phyloP scores from a whole-genome alignment of 2,113 vertebrate species.

The Ceyx cyanopectus region DNA sequence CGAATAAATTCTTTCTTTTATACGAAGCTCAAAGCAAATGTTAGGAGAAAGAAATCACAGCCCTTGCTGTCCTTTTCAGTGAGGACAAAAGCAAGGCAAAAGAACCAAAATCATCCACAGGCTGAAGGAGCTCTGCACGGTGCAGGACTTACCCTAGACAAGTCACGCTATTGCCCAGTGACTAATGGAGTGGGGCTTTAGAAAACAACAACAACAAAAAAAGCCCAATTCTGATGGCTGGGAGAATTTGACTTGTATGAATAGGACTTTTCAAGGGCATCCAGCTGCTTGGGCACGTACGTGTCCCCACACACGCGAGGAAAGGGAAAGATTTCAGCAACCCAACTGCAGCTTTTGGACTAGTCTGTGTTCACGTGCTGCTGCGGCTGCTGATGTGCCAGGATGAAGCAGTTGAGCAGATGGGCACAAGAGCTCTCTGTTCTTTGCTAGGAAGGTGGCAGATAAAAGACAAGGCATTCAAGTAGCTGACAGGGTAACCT shows the following conservation, averaged over 20 bases:
- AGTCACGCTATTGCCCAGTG: neutral
- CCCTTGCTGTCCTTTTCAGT: neutral
- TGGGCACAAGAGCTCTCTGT: conserved; percentile 68
- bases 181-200: neutral
- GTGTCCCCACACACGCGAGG: neutral
- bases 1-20: neutral
- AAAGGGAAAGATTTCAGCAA: conserved; percentile 9
- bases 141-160: neutral
- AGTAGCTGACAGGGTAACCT: conserved; percentile 76
- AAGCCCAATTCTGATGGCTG: neutral
- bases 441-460: conserved; percentile 72
- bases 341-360: neutral
- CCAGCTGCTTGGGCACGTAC: conserved; percentile 23
- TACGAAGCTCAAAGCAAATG: neutral
- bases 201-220: neutral
- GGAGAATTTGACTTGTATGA: neutral
- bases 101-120: neutral
- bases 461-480: conserved; percentile 79
- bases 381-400: conserved; percentile 68
- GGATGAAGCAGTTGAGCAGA: conserved; percentile 64
- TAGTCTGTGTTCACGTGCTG: neutral
- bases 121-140: neutral
- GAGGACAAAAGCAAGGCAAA: neutral
- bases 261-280: conserved; percentile 34
- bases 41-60: neutral